Conservation (phyloP, 2,888 invertebrate genomes). For the Branchinecta sandiegonensis region DNA sequence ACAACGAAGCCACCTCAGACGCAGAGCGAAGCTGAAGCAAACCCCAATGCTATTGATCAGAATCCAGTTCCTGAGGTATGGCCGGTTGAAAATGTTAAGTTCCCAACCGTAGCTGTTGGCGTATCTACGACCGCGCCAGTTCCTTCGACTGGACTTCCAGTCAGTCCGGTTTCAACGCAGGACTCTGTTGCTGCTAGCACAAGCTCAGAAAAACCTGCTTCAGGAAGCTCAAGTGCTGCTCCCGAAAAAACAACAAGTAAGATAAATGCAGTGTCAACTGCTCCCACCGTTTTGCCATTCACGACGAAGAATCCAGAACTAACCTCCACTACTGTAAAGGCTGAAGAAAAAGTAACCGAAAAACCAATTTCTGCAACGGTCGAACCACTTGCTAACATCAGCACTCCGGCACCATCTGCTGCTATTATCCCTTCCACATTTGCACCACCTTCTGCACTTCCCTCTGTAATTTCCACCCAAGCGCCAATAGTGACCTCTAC, state of each 20-base stretch:
- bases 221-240: too few relatives aligned
- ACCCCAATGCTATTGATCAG: conserved; percentile 15
- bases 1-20: conserved; percentile 18
- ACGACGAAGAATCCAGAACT: too few relatives aligned
- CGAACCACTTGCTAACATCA: conserved; percentile 31
- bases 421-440: conserved; percentile 22
- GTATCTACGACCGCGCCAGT: background rate
- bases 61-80: conserved; percentile 16
- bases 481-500: conserved; percentile 13
- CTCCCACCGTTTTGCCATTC: too few relatives aligned
- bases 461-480: conserved; percentile 18
- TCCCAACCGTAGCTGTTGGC: conserved; percentile 9
- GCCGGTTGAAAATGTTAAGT: background rate
- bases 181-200: too few relatives aligned
- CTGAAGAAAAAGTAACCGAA: too few relatives aligned
- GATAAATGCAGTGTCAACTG: too few relatives aligned
- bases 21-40: conserved; percentile 22
- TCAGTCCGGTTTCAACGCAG: too few relatives aligned
- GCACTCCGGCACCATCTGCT: conserved; percentile 25
- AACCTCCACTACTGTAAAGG: too few relatives aligned
- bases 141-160: too few relatives aligned
- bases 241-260: too few relatives aligned
- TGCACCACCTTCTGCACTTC: conserved; percentile 46
- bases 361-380: too few relatives aligned
- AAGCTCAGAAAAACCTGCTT: too few relatives aligned